Base-by-base conservation (phyloP, 2,888 invertebrate species). In the Acleris holmiana region DNA sequence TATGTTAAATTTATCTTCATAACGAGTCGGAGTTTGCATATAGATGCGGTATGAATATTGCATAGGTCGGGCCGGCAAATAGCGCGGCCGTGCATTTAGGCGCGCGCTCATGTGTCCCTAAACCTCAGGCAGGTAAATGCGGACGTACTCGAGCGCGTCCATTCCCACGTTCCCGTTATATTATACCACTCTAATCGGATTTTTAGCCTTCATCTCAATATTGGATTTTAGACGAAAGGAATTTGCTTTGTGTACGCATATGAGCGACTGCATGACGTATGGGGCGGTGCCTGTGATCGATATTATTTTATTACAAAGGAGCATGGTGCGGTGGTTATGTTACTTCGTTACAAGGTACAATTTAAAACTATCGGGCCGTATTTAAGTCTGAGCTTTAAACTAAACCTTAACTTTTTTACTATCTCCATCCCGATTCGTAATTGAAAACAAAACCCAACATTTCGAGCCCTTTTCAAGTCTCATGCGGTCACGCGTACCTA, bases 11-110 rank as follows among this genome's bases (percentile, higher is more conserved):
- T n/a, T 50, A 18, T 59, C 58, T 58, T 58, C 51, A 48, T 63
- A 57, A 63, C 51, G 57, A 47, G 47, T 51, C 17, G 25, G 57
- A 40, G 63, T 63, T 63, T 63, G 57, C 63, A 63, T 63, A 57
- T 63, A 63, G 63, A 63, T 53, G 40, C 51, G 53, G 58, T 41
- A 40, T 59, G 65, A 65, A 65, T 65, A 60, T 60, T 60, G 49
- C 65, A 60, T 65, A 59, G 49, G 54, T 55, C 2, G 17, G 35
- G 60, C 17, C 15, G 48, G 60, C 59, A 60, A 55, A 55, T 60
- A 65, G 54, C 35, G 25, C 7, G 35, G 59, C 35, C n/a, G 47
- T 65, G 59, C 59, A 65, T 59, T 65, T 59, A 65, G 53, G 59
- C 44, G 64, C 49, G 17, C 54, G 44, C 49, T 65, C 64, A 35